These are phyloP conservation scores for Rhizoglyphus robini DNA, from an alignment of 1,140 invertebrate species.

Conservation along the genomic window DNA sequence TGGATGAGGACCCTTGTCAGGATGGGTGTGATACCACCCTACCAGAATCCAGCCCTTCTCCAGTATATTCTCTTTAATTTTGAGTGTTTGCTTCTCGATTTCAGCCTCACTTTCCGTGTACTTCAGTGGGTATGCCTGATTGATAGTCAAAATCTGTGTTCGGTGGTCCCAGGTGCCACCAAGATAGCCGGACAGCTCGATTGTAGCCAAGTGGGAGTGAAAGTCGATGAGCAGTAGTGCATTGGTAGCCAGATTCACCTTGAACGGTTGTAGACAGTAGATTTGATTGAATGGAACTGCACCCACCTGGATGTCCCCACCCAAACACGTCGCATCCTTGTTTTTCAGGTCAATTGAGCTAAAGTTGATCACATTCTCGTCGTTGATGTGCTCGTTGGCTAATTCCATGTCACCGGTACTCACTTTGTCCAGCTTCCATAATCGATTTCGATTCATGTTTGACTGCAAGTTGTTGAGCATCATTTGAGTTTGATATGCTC, in stretches of 20 bases:
- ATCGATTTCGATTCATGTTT: background rate
- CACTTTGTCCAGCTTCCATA: constrained; percentile 1
- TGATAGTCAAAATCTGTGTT: constrained; percentile 70
- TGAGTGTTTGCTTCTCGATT: constrained; percentile 31
- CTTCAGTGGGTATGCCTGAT: constrained; percentile 61
- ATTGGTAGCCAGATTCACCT: constrained; percentile 73
- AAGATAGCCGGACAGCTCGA: constrained; percentile 83
- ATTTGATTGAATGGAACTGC: constrained; percentile 68
- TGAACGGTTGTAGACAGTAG: constrained; percentile 79
- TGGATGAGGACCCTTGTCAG: constrained; percentile 67
- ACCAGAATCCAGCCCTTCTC: constrained; percentile 62
- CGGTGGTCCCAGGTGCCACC: constrained; percentile 88
- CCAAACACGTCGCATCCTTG: constrained; percentile 30
- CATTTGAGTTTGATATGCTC: background rate
- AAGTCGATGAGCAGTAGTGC: constrained; percentile 76
- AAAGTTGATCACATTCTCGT: constrained; percentile 16
- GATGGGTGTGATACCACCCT: constrained; percentile 96
- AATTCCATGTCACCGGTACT: constrained; percentile 2
- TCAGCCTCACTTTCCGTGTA: background rate
- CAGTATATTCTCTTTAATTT: constrained; percentile 52
- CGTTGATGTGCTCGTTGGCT: background rate
- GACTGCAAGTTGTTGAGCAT: background rate
- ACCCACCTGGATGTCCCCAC: constrained; percentile 72
- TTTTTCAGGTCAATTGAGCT: constrained; percentile 1
- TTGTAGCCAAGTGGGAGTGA: constrained; percentile 78